Conservation (phyloP, 2,888 invertebrate species). For the Apamea crenata region DNA sequence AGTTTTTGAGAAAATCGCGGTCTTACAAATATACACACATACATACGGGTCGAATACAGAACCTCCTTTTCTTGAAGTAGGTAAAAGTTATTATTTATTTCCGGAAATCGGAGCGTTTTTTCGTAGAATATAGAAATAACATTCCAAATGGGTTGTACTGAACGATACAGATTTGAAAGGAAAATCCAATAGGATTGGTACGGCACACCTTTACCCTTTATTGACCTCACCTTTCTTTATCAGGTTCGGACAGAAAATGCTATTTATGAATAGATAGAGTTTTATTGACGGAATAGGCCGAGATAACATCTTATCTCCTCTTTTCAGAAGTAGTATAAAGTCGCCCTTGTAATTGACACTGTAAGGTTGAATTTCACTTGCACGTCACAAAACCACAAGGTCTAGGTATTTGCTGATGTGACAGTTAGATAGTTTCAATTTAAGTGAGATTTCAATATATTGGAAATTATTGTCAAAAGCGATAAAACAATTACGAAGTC, state of each 20-base stretch:
- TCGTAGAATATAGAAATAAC: not conserved
- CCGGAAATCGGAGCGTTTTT: rapidly evolving
- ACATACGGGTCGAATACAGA: too few relatives aligned
- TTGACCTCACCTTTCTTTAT: slow-evolving; percentile 42
- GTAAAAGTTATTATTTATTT: not conserved
- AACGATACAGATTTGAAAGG: slow-evolving; percentile 35
- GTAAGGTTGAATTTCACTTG: not conserved
- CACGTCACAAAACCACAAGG: not conserved
- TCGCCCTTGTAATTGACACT: not conserved
- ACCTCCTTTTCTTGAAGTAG: too few relatives aligned
- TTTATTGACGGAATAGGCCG: slow-evolving; percentile 10
- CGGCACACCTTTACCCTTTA: slow-evolving; percentile 10
- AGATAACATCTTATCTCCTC: not conserved
- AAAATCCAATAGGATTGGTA: slow-evolving; percentile 26
- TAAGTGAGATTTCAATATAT: not conserved
- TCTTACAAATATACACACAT: too few relatives aligned
- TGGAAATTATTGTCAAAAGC: not conserved
- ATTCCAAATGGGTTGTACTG: not conserved
- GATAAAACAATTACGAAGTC: not conserved
- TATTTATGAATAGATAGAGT: slow-evolving; percentile 38
- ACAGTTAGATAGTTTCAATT: not conserved
- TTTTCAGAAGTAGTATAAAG: not conserved
- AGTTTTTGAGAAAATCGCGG: too few relatives aligned
- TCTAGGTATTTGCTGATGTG: not conserved
- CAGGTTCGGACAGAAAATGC: slow-evolving; percentile 1